Evolutionary conservation across 1,140 invertebrate genomes (phyloP), one percentile per base, ranked within the genome.

Genomic region (Sinonovacula constricta): DNA sequence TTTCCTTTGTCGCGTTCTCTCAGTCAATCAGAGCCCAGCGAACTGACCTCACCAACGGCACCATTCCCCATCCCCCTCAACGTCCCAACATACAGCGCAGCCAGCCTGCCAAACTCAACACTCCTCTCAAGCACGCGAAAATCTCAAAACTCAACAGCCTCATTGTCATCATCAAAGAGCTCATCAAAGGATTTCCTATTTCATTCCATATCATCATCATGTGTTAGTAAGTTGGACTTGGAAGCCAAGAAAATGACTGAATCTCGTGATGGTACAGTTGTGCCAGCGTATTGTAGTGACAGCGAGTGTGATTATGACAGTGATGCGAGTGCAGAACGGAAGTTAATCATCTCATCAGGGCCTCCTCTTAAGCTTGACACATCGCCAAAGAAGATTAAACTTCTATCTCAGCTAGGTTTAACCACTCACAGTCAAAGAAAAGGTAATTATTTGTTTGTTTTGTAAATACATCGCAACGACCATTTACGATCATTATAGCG

Each of bases 341-440:
- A 81, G 81, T 68, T 83, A 22, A 59, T 88, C 51, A 85, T 90
- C 24, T 67, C 74, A 0, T 68, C 67, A n/a, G 85, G 81, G 10
- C 86, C 86, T 2, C 84, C 85, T 54, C 49, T 87, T 34, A 75
- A 76, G 18, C 69, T 88, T 5, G 88, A 89, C 72, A 68, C 69
- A 24, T 84, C 85, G 14, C 54, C 68, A 54, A 74, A 80, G n/a
- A 90, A 90, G 79, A 59, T 88, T 49, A 79, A 75, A 28, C 77
- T 87, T 33, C 63, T 90, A 28, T 63, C 80, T 26, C 49, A 78
- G 49, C 68, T 90, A 34, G 88, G 88, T 59, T 60, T 90, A 14
- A 84, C 82, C 39, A 86, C 87, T 12, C 68, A 75, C 22, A 71
- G 72, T 39, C 80, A 76, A 5, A 88, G 83, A 81, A 86, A 85